Conservation (phyloP, 2,888 invertebrate genomes). For the Scaptomyza parva region DNA sequence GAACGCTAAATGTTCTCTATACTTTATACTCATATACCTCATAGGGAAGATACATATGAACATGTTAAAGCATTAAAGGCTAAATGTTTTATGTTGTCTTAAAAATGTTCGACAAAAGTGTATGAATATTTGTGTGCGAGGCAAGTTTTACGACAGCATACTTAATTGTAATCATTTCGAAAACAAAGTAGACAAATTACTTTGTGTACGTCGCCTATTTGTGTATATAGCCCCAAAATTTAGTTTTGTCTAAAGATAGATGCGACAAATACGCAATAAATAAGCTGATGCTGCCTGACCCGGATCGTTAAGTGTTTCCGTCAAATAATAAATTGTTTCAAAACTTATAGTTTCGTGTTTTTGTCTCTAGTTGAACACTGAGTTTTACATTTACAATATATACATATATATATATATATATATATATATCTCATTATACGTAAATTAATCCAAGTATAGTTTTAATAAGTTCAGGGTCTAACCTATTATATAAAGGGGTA, state of each 20-base stretch:
- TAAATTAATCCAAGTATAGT: too few species aligned
- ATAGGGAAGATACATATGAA: too few species aligned
- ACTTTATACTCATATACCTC: too few species aligned
- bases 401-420: too few species aligned
- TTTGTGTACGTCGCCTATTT: neutral
- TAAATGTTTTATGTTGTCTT: too few species aligned
- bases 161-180: neutral
- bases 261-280: neutral
- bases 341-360: too few species aligned
- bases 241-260: neutral
- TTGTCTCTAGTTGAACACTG: too few species aligned
- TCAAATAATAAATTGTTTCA: neutral
- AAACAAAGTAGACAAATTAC: neutral
- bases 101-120: neutral
- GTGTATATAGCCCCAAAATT: neutral
- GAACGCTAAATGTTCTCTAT: constrained; percentile 28
- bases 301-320: neutral
- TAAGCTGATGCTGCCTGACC: neutral
- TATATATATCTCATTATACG: too few species aligned
- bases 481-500: too few species aligned
- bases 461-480: too few species aligned
- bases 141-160: neutral
- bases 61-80: too few species aligned
- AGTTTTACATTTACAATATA: too few species aligned
- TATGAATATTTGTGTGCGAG: neutral